Evolutionary conservation across 2,888 invertebrate genomes (phyloP), one percentile per base, ranked within the genome.

Genomic region (Halictus quadricinctus): DNA sequence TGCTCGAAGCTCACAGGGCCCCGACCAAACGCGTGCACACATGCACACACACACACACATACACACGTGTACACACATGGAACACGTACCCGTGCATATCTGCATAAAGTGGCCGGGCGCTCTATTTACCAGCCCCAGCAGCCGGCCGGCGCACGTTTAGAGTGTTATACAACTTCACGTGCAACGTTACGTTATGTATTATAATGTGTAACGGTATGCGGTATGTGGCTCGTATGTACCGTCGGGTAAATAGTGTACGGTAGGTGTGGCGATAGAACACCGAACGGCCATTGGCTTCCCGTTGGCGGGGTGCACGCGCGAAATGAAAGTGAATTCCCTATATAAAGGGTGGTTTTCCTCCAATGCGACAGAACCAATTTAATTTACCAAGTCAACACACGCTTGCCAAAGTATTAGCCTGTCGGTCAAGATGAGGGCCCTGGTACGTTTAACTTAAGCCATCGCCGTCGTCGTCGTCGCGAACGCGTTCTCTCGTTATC

Each of bases 261-360:
- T 94, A 94, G 94, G 94, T 94, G 94, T 94, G 94, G 94, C 94
- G 90, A 92, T 92, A 90, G 91, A 89, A 87, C 81, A 88, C 81
- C 81, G 87, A 76, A 82, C 87, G 87, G 87, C 88, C 88, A 93
- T 92, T 93, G 92, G 93, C 87, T 91, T 90, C 87, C 88, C 83
- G 90, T 90, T 92, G 92, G 92, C 91, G 94, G 93, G 94, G 93
- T 93, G 93, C 88, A 88, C 88, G 90, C 79, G 88, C 87, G 89
- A 94, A 94, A 94, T 94, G 94, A 94, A 94, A 94, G 94, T 94
- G 91, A 93, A 93, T 93, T 94, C 91, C 92, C 94, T 94, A 94
- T 94, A 94, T 94, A 94, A 94, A 94, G 94, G 94, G 94, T 94
- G 91, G 93, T 92, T 94, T 94, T 91, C 81, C 77, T 85, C 84